Evolutionary conservation across 2,113 vertebrate species (phyloP).

Genomic region (Odobenus rosmarus): DNA sequence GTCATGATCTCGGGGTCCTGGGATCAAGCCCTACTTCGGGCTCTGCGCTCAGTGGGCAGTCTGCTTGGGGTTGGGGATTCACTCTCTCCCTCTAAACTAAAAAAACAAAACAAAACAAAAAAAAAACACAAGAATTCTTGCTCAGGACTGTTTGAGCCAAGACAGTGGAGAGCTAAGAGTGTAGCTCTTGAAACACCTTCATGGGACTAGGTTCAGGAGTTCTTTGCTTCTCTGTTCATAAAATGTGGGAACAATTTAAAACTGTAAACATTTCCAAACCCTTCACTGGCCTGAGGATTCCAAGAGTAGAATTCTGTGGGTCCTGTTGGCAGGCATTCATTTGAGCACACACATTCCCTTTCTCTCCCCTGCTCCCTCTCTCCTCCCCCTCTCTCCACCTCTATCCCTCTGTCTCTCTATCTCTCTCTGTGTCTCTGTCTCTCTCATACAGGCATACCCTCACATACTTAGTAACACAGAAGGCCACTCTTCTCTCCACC

Average conservation of each 20-base stretch:
- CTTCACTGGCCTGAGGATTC: constrained; percentile 16
- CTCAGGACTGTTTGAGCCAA: background rate
- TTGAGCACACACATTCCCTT: background rate
- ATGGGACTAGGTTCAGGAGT: background rate
- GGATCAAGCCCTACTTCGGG: too few species aligned
- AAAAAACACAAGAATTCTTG: background rate
- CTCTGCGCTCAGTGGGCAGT: background rate
- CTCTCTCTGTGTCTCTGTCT: background rate
- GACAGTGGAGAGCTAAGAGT: background rate
- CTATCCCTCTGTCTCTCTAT: background rate
- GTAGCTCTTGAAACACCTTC: background rate
- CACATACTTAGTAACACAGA: background rate
- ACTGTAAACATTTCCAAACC: constrained; percentile 47
- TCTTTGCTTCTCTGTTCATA: background rate
- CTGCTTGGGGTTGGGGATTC: background rate
- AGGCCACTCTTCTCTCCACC: background rate
- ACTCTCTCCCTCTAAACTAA: background rate
- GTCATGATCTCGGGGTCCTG: background rate
- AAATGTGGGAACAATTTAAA: constrained; percentile 51
- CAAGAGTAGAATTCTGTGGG: background rate
- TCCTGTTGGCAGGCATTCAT: constrained; percentile 42
- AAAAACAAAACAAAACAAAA: background rate
- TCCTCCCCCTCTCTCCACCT: too few species aligned
- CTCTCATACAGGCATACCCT: background rate
- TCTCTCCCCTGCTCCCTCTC: background rate